Percentiles rank a stretch among this genome's conserved stretches.
These are phyloP conservation scores for Steromphala cineraria DNA, from an alignment of 2,888 invertebrate genomes.

Conservation along the genomic window DNA sequence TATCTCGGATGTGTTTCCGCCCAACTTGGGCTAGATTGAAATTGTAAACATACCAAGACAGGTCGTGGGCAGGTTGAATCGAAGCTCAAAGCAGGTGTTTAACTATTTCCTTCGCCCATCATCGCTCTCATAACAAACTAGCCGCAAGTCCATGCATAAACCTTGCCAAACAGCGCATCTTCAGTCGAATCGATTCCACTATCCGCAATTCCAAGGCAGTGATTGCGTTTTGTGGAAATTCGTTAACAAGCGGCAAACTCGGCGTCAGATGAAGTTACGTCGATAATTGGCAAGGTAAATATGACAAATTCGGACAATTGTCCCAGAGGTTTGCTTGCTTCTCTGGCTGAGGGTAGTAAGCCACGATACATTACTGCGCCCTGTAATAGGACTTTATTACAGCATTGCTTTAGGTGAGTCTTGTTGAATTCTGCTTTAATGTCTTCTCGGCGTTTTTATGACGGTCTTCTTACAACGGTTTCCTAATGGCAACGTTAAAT, in stretches of 20 bases:
- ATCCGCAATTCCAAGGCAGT: too few species aligned
- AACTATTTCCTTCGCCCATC: too few species aligned
- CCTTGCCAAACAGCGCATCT: too few species aligned
- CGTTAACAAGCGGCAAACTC: slow-evolving; percentile 1
- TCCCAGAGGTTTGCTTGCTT: too few species aligned
- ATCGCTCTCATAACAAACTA: too few species aligned
- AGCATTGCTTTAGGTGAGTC: background rate
- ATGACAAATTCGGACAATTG: slow-evolving; percentile 18
- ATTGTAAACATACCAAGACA: slow-evolving; percentile 5
- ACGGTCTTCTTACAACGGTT: background rate
- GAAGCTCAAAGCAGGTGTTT: too few species aligned
- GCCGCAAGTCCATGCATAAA: too few species aligned
- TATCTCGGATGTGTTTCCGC: background rate
- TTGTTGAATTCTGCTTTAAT: background rate
- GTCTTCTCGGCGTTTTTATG: background rate
- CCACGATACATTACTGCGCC: too few species aligned
- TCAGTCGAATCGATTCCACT: too few species aligned
- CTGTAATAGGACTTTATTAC: slow-evolving; percentile 7
- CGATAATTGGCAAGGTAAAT: slow-evolving; percentile 16
- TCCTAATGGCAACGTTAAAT: background rate
- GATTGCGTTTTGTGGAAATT: background rate
- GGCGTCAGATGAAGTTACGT: background rate
- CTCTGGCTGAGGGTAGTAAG: too few species aligned
- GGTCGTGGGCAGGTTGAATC: background rate
- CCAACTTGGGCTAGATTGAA: background rate